Base-by-base conservation (phyloP, 2,797 vertebrate species). In the Muraenolepis orangiensis region DNA sequence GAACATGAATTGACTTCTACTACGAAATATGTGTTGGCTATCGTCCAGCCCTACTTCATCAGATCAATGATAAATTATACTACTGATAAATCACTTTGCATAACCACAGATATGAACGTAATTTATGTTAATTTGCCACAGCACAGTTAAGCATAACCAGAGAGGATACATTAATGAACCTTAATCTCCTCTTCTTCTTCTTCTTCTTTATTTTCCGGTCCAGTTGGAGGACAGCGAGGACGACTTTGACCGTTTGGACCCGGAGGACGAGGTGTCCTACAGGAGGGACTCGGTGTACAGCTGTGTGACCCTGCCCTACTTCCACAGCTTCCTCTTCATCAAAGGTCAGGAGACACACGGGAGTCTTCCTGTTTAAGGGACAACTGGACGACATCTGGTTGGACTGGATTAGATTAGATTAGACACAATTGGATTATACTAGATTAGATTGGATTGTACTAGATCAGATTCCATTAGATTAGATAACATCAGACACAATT, bases 191-290 rank as follows among this genome's bases (percentile, higher is more conserved):
- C 13, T 26, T 72, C 1, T 57, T 4, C 4, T 13, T n/a, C n/a
- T n/a, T n/a, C n/a, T n/a, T n/a, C n/a, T 70, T n/a, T 20, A 0
- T 40, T 29, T 32, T 5, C 4, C 29, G 12, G 66, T 77, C 23
- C 86, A 99, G 98, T 96, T 98, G 80, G 97, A 98, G 91, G 98
- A 98, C 79, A 99, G 98, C 0, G 98, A 99, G 87, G 97, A 99
- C 73, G 98, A 99, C 86, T 96, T 98, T 16, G 97, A 99, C 81
- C 87, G 96, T 79, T 96, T 98, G 38, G 98, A 99, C 82, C 96
- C 96, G 0, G 97, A 99, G 0, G 97, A 97, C 2, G 97, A 99
- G 75, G 92, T 96, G 11, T 96, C 95, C 0, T 98, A 95, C 76
- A 93, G 97, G 0, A 89, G 97, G 3, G 97, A 99, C 91, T 98